Evolutionary conservation across 2,888 invertebrate genomes (phyloP).

Genomic region (Drosophila testacea): DNA sequence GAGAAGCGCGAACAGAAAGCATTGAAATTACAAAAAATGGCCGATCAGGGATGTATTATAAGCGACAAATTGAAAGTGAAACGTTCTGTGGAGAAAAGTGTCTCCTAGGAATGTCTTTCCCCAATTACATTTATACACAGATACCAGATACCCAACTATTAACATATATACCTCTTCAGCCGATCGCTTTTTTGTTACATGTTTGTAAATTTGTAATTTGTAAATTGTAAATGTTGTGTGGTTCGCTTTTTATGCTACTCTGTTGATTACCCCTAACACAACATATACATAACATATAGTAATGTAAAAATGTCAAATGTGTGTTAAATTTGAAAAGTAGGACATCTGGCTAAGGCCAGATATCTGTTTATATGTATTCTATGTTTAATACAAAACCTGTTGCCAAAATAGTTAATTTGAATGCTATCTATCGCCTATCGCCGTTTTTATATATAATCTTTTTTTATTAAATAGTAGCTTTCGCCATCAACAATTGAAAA

Average conservation of each 20-base stretch:
- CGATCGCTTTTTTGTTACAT: slow-evolving; percentile 25
- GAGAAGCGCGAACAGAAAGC: slow-evolving; percentile 85
- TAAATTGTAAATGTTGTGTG: slow-evolving; percentile 15
- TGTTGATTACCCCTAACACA: slow-evolving; percentile 5
- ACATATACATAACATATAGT: background rate
- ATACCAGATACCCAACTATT: background rate
- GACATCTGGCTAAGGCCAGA: slow-evolving; percentile 18
- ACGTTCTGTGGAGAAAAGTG: slow-evolving; percentile 82
- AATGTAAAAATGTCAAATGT: background rate
- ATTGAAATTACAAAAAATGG: slow-evolving; percentile 85
- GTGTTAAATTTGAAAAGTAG: background rate
- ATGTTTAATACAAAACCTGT: slow-evolving; percentile 25
- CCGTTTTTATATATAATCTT: slow-evolving; percentile 52
- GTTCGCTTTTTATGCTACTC: slow-evolving; percentile 20
- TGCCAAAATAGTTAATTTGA: slow-evolving; percentile 67
- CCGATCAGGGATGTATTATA: slow-evolving; percentile 85
- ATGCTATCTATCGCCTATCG: slow-evolving; percentile 78
- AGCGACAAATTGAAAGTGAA: slow-evolving; percentile 82
- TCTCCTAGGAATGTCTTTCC: slow-evolving; percentile 75
- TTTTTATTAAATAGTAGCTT: slow-evolving; percentile 35
- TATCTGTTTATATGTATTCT: slow-evolving; percentile 1
- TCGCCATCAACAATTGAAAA: background rate
- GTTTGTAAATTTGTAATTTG: slow-evolving; percentile 5
- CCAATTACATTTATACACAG: slow-evolving; percentile 10
- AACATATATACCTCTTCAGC: slow-evolving; percentile 14